phyloP scores from a whole-genome alignment of 1,140 invertebrate genomes.

The Platyscapa corneri region DNA sequence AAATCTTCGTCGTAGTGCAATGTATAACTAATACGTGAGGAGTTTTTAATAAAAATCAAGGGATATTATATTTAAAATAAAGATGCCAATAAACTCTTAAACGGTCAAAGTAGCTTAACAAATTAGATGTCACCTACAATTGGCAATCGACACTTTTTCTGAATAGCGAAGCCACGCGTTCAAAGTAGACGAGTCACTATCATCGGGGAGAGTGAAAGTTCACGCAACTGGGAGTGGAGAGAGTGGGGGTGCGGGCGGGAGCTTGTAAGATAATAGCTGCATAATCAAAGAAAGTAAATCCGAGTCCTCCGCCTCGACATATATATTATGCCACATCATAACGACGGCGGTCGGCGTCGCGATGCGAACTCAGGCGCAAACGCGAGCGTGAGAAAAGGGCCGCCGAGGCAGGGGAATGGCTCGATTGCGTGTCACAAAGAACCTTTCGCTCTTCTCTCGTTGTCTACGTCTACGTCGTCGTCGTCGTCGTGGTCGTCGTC shows the following conservation, averaged over 20 bases:
- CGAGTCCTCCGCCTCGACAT: neutral
- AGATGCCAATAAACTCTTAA: too few species aligned
- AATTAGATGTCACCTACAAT: too few species aligned
- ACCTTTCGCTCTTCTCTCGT: conserved; percentile 3
- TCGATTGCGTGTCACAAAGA: conserved; percentile 24
- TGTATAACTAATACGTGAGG: too few species aligned
- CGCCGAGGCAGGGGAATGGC: neutral
- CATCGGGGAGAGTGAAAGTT: neutral
- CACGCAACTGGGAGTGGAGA: neutral
- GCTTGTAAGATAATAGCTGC: neutral
- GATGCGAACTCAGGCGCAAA: neutral
- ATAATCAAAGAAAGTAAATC: neutral
- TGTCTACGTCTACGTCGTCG: neutral
- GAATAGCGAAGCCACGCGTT: too few species aligned
- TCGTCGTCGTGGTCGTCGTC: neutral
- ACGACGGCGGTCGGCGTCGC: neutral
- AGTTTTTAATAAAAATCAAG: too few species aligned
- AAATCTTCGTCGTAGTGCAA: too few species aligned
- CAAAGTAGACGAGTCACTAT: too few species aligned
- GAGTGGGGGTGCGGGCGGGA: too few species aligned
- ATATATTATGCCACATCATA: neutral
- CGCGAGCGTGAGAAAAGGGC: conserved; percentile 25
- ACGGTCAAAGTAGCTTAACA: too few species aligned
- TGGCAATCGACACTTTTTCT: too few species aligned
- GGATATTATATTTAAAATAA: too few species aligned